These are phyloP conservation scores for Allophyes oxyacanthae DNA, from an alignment of 2,888 invertebrate genomes.

Conservation along the genomic window DNA sequence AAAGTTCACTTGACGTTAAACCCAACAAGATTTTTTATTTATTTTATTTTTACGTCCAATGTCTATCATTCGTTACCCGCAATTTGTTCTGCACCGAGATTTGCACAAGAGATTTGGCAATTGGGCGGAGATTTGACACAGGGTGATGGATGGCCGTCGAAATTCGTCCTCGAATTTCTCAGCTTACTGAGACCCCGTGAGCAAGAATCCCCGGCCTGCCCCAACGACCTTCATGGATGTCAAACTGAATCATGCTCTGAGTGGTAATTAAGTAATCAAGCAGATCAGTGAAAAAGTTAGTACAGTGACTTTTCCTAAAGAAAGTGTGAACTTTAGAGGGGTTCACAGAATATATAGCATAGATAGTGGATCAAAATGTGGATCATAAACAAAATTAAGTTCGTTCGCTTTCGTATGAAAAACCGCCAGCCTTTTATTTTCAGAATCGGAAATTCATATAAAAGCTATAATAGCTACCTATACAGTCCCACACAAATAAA, in stretches of 20 bases:
- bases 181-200: slow-evolving; percentile 24
- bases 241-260: neutral
- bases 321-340: too few relatives aligned
- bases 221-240: slow-evolving; percentile 9
- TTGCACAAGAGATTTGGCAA: slow-evolving; percentile 27
- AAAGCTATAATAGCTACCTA: neutral
- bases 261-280: neutral
- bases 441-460: neutral
- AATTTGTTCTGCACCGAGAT: slow-evolving; percentile 31
- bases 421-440: too few relatives aligned
- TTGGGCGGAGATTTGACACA: slow-evolving; percentile 26
- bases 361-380: too few relatives aligned
- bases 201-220: slow-evolving; percentile 11
- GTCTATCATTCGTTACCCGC: neutral
- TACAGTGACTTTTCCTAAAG: too few relatives aligned
- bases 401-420: too few relatives aligned
- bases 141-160: slow-evolving; percentile 38
- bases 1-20: too few relatives aligned
- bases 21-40: too few relatives aligned
- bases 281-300: too few relatives aligned
- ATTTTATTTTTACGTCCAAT: neutral
- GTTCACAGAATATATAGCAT: too few relatives aligned
- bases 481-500: slow-evolving; percentile 27
- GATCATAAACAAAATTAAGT: too few relatives aligned
- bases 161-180: slow-evolving; percentile 22